A percentile compares a stretch with the other conserved stretches of the same genome.
These are phyloP conservation scores for Ischnus inquisitorius DNA, from an alignment of 2,888 invertebrate genomes.

Conservation along the genomic window DNA sequence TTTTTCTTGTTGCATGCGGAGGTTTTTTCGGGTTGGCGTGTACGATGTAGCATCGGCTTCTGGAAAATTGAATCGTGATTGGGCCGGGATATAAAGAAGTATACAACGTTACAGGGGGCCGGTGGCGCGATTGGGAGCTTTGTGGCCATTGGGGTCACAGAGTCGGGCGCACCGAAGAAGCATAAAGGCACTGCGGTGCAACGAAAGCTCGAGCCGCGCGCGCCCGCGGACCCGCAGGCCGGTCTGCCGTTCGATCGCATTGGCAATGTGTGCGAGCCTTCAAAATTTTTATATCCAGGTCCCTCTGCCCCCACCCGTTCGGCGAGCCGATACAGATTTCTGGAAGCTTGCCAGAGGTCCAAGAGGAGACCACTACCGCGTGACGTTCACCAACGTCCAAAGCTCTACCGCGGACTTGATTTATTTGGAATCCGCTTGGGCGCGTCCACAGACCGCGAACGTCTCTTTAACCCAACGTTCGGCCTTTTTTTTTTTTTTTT, in stretches of 20 bases:
- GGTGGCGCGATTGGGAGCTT: background rate
- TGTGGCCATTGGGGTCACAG: slow-evolving; percentile 26
- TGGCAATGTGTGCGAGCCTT: slow-evolving; percentile 18
- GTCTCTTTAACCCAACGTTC: slow-evolving; percentile 19
- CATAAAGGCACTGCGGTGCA: slow-evolving; percentile 25
- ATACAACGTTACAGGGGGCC: slow-evolving; percentile 14
- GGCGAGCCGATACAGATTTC: slow-evolving; percentile 48
- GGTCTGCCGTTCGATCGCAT: slow-evolving; percentile 32
- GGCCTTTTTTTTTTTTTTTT: background rate
- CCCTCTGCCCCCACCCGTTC: background rate
- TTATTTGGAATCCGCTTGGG: slow-evolving; percentile 62
- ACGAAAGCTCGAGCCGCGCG: slow-evolving; percentile 1
- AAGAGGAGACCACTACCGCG: slow-evolving; percentile 52
- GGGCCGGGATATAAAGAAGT: slow-evolving; percentile 31
- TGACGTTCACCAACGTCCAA: slow-evolving; percentile 67
- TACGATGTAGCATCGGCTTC: background rate
- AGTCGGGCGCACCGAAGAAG: slow-evolving; percentile 4
- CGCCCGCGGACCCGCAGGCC: slow-evolving; percentile 1
- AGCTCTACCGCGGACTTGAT: slow-evolving; percentile 61
- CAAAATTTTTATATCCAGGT: slow-evolving; percentile 32
- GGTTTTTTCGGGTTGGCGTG: background rate
- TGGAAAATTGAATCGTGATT: slow-evolving; percentile 61
- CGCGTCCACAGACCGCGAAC: slow-evolving; percentile 27
- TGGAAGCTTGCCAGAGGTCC: slow-evolving; percentile 64
- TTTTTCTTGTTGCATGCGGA: background rate